Evolutionary conservation across 2,888 invertebrate genomes (phyloP).

Genomic region (Myathropa florea): DNA sequence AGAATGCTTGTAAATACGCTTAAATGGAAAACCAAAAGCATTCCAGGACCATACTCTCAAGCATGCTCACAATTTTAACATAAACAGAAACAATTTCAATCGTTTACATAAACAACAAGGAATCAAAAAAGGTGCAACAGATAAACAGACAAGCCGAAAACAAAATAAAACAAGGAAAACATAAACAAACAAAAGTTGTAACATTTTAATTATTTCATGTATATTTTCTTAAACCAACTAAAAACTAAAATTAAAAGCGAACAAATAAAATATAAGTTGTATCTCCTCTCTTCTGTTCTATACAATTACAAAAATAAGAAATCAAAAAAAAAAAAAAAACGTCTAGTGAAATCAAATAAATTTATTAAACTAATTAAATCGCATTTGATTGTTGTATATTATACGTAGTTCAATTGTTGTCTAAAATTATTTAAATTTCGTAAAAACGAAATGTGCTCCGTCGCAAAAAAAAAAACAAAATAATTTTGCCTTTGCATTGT

Average conservation of each 20-base stretch:
- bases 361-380: slow-evolving; percentile 32
- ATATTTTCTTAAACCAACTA: slow-evolving; percentile 63
- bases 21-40: no score
- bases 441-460: neutral
- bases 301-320: neutral
- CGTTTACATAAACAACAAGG: neutral
- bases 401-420: slow-evolving; percentile 3
- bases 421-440: slow-evolving; percentile 6
- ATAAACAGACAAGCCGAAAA: neutral
- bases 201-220: slow-evolving; percentile 50
- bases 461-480: neutral
- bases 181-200: slow-evolving; percentile 10
- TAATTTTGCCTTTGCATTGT: neutral
- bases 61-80: neutral
- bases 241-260: slow-evolving; percentile 47
- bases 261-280: slow-evolving; percentile 15
- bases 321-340: neutral
- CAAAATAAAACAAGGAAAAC: slow-evolving; percentile 1
- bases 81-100: neutral
- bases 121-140: neutral
- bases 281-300: neutral
- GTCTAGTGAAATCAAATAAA: slow-evolving; percentile 32
- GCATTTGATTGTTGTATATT: slow-evolving; percentile 8
- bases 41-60: neutral
- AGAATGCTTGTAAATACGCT: no score